Evolutionary conservation across 2,797 vertebrate species (phyloP).

Genomic region (Morelia viridis): DNA sequence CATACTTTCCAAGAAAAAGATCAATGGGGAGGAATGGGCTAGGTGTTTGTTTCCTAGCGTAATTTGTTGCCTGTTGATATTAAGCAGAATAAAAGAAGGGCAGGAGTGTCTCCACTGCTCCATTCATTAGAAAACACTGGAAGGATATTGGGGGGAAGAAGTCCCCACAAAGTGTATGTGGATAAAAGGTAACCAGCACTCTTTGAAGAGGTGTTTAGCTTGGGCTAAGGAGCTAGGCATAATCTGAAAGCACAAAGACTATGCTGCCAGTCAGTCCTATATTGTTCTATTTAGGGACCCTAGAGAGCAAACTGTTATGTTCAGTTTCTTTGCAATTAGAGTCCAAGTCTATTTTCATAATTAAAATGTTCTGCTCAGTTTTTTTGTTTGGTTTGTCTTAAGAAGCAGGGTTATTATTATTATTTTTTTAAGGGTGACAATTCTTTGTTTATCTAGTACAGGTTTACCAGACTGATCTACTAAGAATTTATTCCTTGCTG

Average conservation of each 20-base stretch:
- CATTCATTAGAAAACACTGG: not conserved
- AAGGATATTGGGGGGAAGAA: not conserved
- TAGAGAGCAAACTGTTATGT: not conserved
- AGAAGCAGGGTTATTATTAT: not conserved
- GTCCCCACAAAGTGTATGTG: not conserved
- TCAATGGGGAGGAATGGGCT: not conserved
- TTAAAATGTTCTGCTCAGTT: slow-evolving; percentile 41
- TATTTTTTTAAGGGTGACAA: not conserved
- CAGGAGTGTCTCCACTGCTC: not conserved
- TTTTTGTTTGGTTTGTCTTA: slow-evolving; percentile 11
- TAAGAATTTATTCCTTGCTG: slow-evolving; percentile 20
- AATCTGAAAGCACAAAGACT: not conserved
- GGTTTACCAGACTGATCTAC: slow-evolving; percentile 32
- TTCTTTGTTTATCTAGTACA: slow-evolving; percentile 36
- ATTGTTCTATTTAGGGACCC: not conserved
- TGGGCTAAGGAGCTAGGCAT: not conserved
- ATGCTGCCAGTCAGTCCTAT: not conserved
- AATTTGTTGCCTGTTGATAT: not conserved
- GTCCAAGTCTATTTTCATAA: slow-evolving; percentile 48
- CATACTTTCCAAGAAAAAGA: not conserved
- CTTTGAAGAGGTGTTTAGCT: not conserved
- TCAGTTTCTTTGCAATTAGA: slow-evolving; percentile 1
- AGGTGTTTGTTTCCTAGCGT: not conserved
- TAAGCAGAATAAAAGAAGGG: not conserved
- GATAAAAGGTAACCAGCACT: not conserved